A percentile compares a stretch with the other conserved stretches of the same genome.
Evolutionary conservation across 2,797 vertebrate species (phyloP).

Genomic region (Melanotaenia trifasciata): DNA sequence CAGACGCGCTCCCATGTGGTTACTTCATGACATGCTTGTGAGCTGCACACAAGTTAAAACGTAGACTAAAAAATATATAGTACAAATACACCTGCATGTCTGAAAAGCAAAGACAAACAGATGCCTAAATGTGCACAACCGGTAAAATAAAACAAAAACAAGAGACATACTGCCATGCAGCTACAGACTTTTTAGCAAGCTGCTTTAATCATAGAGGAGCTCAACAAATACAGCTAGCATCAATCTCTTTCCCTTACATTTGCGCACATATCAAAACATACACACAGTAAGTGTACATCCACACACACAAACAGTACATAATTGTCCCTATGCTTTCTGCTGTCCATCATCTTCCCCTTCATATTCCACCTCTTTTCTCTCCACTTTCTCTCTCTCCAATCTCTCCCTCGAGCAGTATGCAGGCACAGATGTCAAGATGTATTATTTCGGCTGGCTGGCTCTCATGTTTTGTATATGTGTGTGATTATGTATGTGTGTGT

Average conservation of each 20-base stretch:
- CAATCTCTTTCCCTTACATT: conserved; percentile 36
- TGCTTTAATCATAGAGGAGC: conserved; percentile 73
- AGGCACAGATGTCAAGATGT: conserved; percentile 84
- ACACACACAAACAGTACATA: conserved; percentile 54
- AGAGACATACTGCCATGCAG: conserved; percentile 53
- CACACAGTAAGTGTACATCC: conserved; percentile 9
- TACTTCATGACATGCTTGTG: conserved; percentile 22
- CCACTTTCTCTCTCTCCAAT: conserved; percentile 57
- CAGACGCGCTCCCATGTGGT: conserved; percentile 9
- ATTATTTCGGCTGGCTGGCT: conserved; percentile 81
- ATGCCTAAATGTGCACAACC: not conserved
- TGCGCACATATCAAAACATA: conserved; percentile 35
- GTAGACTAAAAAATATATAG: conserved; percentile 34
- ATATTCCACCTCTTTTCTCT: conserved; percentile 62
- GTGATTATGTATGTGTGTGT: conserved; percentile 37
- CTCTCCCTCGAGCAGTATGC: conserved; percentile 75
- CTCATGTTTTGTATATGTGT: conserved; percentile 61
- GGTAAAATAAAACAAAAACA: conserved; percentile 25
- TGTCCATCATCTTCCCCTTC: conserved; percentile 74
- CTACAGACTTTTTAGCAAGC: conserved; percentile 56
- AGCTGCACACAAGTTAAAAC: conserved; percentile 51
- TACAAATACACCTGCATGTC: conserved; percentile 45
- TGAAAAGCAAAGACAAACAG: conserved; percentile 22
- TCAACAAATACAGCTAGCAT: conserved; percentile 76
- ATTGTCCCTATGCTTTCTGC: conserved; percentile 72